These are phyloP conservation scores for Chloroceryle inda DNA, from an alignment of 2,797 vertebrate species.

Conservation along the genomic window DNA sequence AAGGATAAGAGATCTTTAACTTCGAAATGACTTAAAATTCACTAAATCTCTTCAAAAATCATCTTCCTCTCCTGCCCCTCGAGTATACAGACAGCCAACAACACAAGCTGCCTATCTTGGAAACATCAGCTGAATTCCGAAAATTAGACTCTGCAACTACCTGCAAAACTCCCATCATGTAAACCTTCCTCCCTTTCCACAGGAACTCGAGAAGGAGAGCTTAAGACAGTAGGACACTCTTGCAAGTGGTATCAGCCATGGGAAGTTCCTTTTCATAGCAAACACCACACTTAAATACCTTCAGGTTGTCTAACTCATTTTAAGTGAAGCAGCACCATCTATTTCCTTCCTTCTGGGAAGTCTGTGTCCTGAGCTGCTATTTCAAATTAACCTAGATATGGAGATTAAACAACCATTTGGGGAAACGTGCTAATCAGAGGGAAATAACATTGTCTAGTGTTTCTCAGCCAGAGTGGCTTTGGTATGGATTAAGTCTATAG, in stretches of 20 bases:
- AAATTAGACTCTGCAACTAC: background rate
- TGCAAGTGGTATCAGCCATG: background rate
- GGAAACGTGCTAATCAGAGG: constrained; percentile 39
- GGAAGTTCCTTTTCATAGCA: background rate
- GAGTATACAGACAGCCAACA: background rate
- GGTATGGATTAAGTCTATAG: constrained; percentile 43
- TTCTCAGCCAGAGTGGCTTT: constrained; percentile 46
- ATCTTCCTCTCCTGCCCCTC: background rate
- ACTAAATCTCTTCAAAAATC: background rate
- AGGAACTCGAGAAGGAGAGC: background rate
- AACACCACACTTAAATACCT: background rate
- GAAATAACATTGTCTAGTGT: constrained; percentile 32
- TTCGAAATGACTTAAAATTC: background rate
- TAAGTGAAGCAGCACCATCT: background rate
- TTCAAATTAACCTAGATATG: constrained; percentile 63
- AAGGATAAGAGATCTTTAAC: background rate
- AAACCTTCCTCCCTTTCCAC: background rate
- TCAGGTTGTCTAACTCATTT: background rate
- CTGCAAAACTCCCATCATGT: background rate
- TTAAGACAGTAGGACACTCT: background rate
- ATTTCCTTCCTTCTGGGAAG: constrained; percentile 18
- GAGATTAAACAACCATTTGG: constrained; percentile 56
- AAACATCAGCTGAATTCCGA: background rate
- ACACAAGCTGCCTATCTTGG: background rate
- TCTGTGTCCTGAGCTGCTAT: constrained; percentile 18